Evolutionary conservation across 2,888 invertebrate species (phyloP).

Genomic region (Chorisops tibialis): DNA sequence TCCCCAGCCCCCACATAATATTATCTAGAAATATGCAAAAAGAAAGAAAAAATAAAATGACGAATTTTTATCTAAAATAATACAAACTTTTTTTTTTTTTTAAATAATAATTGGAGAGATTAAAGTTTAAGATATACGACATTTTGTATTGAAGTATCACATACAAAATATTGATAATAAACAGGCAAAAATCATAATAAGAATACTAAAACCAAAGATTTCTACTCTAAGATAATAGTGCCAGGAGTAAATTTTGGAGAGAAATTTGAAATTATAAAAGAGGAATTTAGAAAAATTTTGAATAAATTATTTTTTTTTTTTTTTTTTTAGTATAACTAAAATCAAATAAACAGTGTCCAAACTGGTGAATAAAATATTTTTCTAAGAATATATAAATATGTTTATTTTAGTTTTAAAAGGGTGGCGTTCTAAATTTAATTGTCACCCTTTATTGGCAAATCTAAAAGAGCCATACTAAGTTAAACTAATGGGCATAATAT

Average conservation of each 20-base stretch:
- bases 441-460: neutral
- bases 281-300: neutral
- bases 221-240: no score
- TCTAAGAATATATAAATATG: conserved; percentile 26
- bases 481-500: neutral
- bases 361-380: conserved; percentile 32
- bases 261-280: conserved; percentile 21
- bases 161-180: neutral
- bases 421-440: no score
- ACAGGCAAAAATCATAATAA: no score
- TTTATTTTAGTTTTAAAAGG: neutral
- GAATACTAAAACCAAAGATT: no score
- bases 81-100: neutral
- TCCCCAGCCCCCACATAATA: conserved; percentile 98
- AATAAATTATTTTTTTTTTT: neutral
- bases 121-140: neutral
- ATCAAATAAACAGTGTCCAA: conserved; percentile 32
- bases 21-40: conserved; percentile 67
- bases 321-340: conserved; percentile 21
- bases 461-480: conserved; percentile 8
- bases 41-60: conserved; percentile 32
- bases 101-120: neutral
- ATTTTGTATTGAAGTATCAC: neutral
- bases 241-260: conserved; percentile 29
- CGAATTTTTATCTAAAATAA: neutral